These are phyloP conservation scores for Hippocampus comes DNA, from an alignment of 2,113 vertebrate genomes.

Conservation along the genomic window DNA sequence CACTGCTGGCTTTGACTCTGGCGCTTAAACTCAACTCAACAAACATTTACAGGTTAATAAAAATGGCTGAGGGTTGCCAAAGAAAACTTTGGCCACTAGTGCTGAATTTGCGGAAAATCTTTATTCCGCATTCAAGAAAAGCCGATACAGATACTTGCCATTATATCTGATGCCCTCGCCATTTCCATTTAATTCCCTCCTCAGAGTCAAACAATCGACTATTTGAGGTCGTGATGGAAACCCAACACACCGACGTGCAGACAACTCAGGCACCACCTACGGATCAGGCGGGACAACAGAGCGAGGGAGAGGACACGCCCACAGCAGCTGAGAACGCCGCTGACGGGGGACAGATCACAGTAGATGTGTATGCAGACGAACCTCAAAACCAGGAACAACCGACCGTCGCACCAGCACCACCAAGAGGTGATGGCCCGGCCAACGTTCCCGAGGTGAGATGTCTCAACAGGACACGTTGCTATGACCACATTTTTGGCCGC, in stretches of 20 bases:
- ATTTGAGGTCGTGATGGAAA: rapidly evolving
- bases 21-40: too few relatives aligned
- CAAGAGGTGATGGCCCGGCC: conserved; percentile 51
- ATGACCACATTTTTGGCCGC: background rate
- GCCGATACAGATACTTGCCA: background rate
- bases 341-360: background rate
- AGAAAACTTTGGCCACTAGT: background rate
- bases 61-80: background rate
- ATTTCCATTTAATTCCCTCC: background rate
- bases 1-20: background rate
- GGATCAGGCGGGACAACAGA: background rate
- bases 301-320: background rate
- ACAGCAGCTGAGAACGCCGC: background rate
- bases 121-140: background rate
- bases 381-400: background rate
- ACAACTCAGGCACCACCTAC: background rate
- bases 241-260: background rate
- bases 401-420: conserved; percentile 22
- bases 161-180: background rate
- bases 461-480: background rate
- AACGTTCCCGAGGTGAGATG: conserved; percentile 40
- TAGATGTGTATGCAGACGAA: background rate
- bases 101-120: background rate
- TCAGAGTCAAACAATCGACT: conserved; percentile 21
- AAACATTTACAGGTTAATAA: background rate